Evolutionary conservation across 2,113 vertebrate species (phyloP).

Genomic region (Zingel zingel): DNA sequence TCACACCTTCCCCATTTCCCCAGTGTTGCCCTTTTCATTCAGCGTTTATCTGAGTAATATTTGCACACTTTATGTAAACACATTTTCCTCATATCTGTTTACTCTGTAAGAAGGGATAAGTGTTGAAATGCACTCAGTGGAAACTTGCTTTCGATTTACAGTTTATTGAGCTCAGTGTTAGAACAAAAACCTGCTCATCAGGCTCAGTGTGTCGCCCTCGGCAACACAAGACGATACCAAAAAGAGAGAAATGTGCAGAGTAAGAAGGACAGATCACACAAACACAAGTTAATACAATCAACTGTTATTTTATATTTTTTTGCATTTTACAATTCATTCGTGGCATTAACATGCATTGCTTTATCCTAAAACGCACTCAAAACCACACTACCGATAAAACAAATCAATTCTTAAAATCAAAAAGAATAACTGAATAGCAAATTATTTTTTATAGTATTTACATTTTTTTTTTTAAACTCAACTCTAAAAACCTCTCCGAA

Average conservation of each 20-base stretch:
- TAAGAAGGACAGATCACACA: conserved; percentile 44
- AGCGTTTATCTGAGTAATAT: background rate
- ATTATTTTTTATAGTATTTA: conserved; percentile 84
- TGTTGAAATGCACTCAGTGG: background rate
- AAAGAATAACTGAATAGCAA: conserved; percentile 73
- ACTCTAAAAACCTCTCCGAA: conserved; percentile 71
- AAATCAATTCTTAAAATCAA: conserved; percentile 76
- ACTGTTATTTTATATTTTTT: conserved; percentile 80
- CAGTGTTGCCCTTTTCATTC: too few relatives aligned
- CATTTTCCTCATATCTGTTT: background rate
- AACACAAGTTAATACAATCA: conserved; percentile 69
- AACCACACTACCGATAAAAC: conserved; percentile 72
- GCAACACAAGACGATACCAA: background rate
- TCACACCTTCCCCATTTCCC: background rate
- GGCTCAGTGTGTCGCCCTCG: background rate
- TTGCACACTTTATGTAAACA: conserved; percentile 5
- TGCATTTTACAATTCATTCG: conserved; percentile 81
- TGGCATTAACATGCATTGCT: conserved; percentile 74
- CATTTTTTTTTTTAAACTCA: conserved; percentile 76
- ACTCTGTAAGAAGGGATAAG: background rate
- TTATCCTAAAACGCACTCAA: conserved; percentile 74
- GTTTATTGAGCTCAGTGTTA: background rate
- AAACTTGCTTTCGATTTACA: background rate
- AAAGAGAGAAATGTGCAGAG: background rate
- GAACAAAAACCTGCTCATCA: conserved; percentile 20